phyloP scores from a whole-genome alignment of 1,140 invertebrate species.

The Platyura marginata region DNA sequence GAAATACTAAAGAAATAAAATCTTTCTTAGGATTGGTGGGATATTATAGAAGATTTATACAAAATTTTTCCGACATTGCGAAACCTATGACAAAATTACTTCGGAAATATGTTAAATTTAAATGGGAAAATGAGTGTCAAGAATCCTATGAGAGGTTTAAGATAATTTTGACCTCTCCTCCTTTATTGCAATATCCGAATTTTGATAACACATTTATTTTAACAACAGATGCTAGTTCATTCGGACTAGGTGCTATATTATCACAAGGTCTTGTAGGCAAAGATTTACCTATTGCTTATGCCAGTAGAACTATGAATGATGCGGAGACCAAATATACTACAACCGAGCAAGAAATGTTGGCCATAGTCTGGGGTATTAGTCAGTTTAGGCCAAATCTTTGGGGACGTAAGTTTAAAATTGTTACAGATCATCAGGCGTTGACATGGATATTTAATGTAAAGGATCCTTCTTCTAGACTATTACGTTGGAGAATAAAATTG shows the following conservation, averaged over 20 bases:
- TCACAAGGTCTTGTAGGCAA: slow-evolving; percentile 11
- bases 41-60: slow-evolving; percentile 26
- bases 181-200: slow-evolving; percentile 18
- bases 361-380: slow-evolving; percentile 24
- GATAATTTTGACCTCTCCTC: slow-evolving; percentile 11
- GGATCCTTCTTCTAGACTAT: slow-evolving; percentile 23
- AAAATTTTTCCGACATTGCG: slow-evolving; percentile 15
- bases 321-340: slow-evolving; percentile 23
- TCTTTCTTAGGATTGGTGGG: slow-evolving; percentile 24
- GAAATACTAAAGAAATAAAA: slow-evolving; percentile 20
- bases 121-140: slow-evolving; percentile 8
- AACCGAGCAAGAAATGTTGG: slow-evolving; percentile 23
- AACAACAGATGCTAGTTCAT: slow-evolving; percentile 11
- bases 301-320: slow-evolving; percentile 20
- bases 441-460: slow-evolving; percentile 27
- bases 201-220: slow-evolving; percentile 11
- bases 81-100: slow-evolving; percentile 18
- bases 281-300: slow-evolving; percentile 18
- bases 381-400: slow-evolving; percentile 29
- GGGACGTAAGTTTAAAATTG: slow-evolving; percentile 26
- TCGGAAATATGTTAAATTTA: slow-evolving; percentile 16
- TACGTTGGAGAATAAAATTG: slow-evolving; percentile 25
- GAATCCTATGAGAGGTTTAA: slow-evolving; percentile 13
- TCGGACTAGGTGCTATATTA: slow-evolving; percentile 14
- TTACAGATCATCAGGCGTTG: slow-evolving; percentile 31